A percentile compares a stretch with the other conserved stretches of the same genome.
These are phyloP conservation scores for Hoplostethus atlanticus DNA, from an alignment of 2,797 vertebrate species.

Conservation along the genomic window DNA sequence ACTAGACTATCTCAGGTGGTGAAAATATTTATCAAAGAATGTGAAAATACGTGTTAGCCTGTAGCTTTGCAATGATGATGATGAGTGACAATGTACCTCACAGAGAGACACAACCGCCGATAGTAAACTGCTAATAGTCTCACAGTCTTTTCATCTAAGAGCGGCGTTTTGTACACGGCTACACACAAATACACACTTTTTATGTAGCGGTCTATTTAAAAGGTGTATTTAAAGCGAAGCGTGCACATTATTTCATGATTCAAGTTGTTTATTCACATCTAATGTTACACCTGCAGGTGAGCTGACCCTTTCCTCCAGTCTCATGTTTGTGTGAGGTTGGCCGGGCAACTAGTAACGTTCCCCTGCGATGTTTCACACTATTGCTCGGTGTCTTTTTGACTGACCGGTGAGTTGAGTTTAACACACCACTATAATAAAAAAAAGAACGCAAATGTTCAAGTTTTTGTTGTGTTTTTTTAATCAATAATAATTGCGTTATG, in stretches of 20 bases:
- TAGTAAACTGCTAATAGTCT: background rate
- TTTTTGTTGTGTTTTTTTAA: no score
- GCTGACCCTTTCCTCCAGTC: conserved; percentile 32
- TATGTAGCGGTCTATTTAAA: conserved; percentile 15
- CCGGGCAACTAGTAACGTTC: conserved; percentile 64
- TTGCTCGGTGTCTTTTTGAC: conserved; percentile 1
- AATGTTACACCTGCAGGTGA: conserved; percentile 62
- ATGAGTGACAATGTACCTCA: no score
- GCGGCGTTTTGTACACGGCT: background rate
- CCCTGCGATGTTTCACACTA: conserved; percentile 62
- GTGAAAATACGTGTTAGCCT: background rate
- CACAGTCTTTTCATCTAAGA: background rate
- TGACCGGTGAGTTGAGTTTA: conserved; percentile 23
- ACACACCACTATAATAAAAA: no score
- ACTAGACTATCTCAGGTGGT: background rate
- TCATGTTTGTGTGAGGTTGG: conserved; percentile 67
- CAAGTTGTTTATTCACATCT: background rate
- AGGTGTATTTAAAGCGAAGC: conserved; percentile 29
- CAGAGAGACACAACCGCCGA: no score
- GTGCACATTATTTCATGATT: background rate
- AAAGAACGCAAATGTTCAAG: no score
- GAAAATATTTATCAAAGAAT: background rate
- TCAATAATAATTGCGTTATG: no score
- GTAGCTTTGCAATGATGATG: background rate
- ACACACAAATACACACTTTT: background rate